Percentiles rank a stretch among this genome's conserved stretches.
Conservation (phyloP, 2,888 invertebrate species). For the Leptopilina syphax region DNA sequence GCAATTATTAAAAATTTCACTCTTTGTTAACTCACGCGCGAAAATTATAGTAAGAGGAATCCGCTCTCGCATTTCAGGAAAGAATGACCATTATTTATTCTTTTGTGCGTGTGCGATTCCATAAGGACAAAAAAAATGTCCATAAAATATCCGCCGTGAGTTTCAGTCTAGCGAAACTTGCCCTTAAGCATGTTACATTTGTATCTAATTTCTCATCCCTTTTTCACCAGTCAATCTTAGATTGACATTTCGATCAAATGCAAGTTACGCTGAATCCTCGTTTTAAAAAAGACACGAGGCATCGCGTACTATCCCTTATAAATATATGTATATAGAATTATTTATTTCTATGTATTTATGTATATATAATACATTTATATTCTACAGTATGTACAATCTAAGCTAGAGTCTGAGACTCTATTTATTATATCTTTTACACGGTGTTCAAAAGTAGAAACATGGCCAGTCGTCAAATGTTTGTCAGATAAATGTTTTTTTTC, state of each 20-base stretch:
- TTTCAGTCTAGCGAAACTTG: constrained; percentile 67
- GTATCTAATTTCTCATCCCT: constrained; percentile 8
- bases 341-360: constrained; percentile 31
- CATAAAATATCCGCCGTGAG: constrained; percentile 52
- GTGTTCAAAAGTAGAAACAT: neutral
- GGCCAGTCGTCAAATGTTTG: neutral
- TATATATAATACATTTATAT: constrained; percentile 41
- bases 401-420: constrained; percentile 13
- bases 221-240: neutral
- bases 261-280: constrained; percentile 1
- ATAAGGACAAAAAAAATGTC: constrained; percentile 45
- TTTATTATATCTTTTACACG: neutral
- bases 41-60: constrained; percentile 51
- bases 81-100: constrained; percentile 57
- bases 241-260: constrained; percentile 8
- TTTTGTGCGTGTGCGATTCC: constrained; percentile 58
- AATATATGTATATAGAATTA: constrained; percentile 18
- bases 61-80: constrained; percentile 57
- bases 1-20: constrained; percentile 59
- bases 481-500: neutral
- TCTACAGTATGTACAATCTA: constrained; percentile 32
- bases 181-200: constrained; percentile 40
- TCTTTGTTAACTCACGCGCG: constrained; percentile 59
- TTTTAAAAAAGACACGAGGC: constrained; percentile 24
- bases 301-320: constrained; percentile 43